Evolutionary conservation across 2,888 invertebrate genomes (phyloP).

Genomic region (Brachyptera putata): DNA sequence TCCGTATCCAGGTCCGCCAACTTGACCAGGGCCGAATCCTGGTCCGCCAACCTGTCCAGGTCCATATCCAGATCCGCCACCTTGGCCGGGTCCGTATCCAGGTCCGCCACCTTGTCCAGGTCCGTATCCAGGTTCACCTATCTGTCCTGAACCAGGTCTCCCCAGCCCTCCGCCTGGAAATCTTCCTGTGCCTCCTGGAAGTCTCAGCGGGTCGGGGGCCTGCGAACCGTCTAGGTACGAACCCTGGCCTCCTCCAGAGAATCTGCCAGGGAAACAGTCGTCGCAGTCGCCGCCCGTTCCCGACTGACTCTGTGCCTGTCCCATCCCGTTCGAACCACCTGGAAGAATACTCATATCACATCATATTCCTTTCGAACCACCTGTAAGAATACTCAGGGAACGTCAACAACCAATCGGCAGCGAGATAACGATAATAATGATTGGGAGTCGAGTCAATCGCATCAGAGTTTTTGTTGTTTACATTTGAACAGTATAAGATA

Average conservation of each 20-base stretch:
- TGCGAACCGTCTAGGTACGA: too few species aligned
- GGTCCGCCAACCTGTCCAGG: constrained; percentile 34
- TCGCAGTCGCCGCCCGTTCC: constrained; percentile 63
- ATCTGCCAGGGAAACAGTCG: constrained; percentile 51
- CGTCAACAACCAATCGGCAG: too few species aligned
- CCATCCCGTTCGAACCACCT: constrained; percentile 82
- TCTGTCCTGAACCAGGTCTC: not conserved
- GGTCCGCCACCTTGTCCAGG: constrained; percentile 21
- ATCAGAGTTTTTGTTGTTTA: too few species aligned
- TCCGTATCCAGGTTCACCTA: too few species aligned
- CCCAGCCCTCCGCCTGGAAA: not conserved
- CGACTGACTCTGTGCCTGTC: constrained; percentile 84
- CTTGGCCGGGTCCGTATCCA: constrained; percentile 30
- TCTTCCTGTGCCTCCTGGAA: not conserved
- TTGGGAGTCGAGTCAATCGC: too few species aligned
- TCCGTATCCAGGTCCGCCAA: constrained; percentile 9
- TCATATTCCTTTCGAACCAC: too few species aligned
- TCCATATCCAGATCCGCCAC: constrained; percentile 29
- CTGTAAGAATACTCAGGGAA: too few species aligned
- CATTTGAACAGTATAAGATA: too few species aligned
- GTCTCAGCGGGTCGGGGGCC: too few species aligned
- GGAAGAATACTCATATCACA: constrained; percentile 36
- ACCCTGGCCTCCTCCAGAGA: constrained; percentile 20
- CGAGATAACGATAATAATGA: too few species aligned
- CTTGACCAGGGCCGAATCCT: constrained; percentile 27